Evolutionary conservation across 2,113 vertebrate genomes (phyloP), one percentile per base, ranked within the genome.

Genomic region (Microcebus lehilahytsara): DNA sequence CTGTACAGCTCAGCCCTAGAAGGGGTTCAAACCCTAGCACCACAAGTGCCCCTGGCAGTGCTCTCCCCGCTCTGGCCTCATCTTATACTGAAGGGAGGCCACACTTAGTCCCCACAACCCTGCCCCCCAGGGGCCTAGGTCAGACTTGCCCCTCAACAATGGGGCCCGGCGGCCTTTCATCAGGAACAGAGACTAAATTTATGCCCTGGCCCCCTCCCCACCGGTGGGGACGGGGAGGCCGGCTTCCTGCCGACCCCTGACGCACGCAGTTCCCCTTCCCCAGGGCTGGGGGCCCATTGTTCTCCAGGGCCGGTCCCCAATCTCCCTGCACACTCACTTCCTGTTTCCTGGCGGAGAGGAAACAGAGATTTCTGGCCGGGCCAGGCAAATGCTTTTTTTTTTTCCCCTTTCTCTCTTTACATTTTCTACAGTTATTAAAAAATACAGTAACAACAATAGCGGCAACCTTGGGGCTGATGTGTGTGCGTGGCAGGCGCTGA

Each of bases 241-340:
- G 98, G 88, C 97, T 98, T 98, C 98, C 98, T 98, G 95, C 30
- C 98, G 97, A 98, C 98, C 98, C 98, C 98, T 99, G 99, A 99
- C 99, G 99, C 99, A 99, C 99, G 99, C 99, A 99, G 98, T 98
- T 99, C 99, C 99, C 97, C 97, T 99, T 99, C 99, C 99, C 97
- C 93, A 98, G 98, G 98, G 37, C 37, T 23, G 13, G 99, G 99
- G 99, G 98, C 98, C 98, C 98, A 99, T 99, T 99, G 99, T 99
- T 99, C 98, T 98, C n/a, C 11, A 96, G 96, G 98, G 98, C 98
- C 56, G 96, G 95, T 97, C 97, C 98, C 97, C 98, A 99, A 99
- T 99, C 99, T 99, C 94, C 93, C 98, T 80, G 97, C 67, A 96
- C 99, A 99, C 98, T 98, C 99, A 98, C 99, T 99, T 99, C 99